Conservation (phyloP, 2,888 invertebrate genomes). For the Dusona sp. region DNA sequence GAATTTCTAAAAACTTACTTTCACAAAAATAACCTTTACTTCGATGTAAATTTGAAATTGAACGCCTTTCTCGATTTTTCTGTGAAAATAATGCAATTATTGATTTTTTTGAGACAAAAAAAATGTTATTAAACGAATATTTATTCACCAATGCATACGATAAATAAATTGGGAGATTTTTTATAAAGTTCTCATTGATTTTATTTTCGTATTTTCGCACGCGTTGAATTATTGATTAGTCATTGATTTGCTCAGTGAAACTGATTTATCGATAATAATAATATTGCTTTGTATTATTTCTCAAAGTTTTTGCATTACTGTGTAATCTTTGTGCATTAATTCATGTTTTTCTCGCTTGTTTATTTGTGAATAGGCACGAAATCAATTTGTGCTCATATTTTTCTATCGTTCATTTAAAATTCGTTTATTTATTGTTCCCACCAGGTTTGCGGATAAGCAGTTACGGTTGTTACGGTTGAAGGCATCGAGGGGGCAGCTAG, state of each 20-base stretch:
- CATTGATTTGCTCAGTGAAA: background rate
- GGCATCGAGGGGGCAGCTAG: slow-evolving; percentile 86
- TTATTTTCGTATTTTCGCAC: background rate
- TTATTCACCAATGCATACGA: background rate
- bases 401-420: slow-evolving; percentile 19
- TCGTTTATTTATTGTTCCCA: slow-evolving; percentile 17
- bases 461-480: slow-evolving; percentile 87
- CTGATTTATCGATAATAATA: background rate
- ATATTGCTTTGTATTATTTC: background rate
- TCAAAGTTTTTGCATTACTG: background rate
- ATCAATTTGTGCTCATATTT: background rate
- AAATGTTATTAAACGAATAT: background rate
- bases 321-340: background rate
- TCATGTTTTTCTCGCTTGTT: background rate
- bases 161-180: background rate
- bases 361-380: background rate
- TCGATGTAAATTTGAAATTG: background rate
- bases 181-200: background rate
- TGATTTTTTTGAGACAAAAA: background rate
- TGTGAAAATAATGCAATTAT: background rate
- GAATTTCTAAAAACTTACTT: background rate
- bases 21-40: background rate
- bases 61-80: background rate
- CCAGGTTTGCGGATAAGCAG: slow-evolving; percentile 88
- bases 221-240: background rate